phyloP scores from a whole-genome alignment of 2,113 vertebrate species.

The Sardina pilchardus region DNA sequence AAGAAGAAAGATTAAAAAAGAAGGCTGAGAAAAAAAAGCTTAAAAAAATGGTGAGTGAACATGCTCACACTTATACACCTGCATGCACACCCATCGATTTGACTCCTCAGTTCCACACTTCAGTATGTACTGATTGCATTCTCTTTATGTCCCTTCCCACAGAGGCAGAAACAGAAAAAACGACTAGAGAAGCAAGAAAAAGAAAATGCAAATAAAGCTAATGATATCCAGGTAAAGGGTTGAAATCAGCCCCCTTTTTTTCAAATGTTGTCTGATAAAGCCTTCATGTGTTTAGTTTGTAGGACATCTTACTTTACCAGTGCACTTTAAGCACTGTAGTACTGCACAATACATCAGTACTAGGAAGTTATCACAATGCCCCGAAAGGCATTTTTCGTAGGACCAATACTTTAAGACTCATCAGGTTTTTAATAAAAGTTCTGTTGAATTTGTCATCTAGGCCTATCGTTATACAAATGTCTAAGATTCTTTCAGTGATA shows the following conservation, averaged over 20 bases:
- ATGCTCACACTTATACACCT: neutral
- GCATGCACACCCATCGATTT: neutral
- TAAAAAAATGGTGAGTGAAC: conserved; percentile 69
- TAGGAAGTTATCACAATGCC: no score
- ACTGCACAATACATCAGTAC: no score
- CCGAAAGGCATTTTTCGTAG: no score
- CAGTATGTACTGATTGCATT: neutral
- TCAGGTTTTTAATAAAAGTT: no score
- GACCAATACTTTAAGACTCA: no score
- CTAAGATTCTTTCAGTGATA: no score
- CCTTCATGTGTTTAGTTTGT: no score
- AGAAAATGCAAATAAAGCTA: conserved; percentile 54
- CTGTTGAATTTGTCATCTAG: no score
- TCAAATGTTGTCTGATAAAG: neutral
- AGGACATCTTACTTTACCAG: no score
- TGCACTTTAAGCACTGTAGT: no score
- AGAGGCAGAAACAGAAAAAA: conserved; percentile 75
- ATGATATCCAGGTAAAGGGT: conserved; percentile 55
- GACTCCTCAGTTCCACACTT: neutral
- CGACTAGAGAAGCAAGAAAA: conserved; percentile 62
- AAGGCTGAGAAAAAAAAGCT: conserved; percentile 68
- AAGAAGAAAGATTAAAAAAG: conserved; percentile 64
- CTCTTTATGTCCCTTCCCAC: neutral
- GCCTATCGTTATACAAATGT: no score
- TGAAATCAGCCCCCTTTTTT: neutral